phyloP scores from a whole-genome alignment of 2,113 vertebrate species.

The Atherinomorus stipes region DNA sequence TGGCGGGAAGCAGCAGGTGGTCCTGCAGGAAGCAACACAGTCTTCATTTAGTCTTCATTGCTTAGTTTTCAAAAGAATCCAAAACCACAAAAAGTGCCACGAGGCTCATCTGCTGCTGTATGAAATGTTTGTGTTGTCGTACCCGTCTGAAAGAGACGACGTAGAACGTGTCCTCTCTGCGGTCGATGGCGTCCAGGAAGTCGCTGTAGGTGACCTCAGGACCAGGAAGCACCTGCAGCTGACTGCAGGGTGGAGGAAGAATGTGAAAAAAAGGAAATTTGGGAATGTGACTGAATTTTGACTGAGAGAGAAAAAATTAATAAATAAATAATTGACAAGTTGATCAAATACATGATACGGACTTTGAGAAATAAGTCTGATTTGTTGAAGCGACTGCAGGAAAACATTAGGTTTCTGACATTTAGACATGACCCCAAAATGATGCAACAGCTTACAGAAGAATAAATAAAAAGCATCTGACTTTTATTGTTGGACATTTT shows the following conservation, averaged over 20 bases:
- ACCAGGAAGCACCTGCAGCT: conserved; percentile 89
- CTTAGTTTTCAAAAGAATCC: background rate
- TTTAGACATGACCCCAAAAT: too few relatives aligned
- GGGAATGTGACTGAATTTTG: background rate
- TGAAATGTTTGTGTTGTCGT: background rate
- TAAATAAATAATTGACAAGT: too few relatives aligned
- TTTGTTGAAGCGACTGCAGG: background rate
- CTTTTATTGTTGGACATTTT: too few relatives aligned
- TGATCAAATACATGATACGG: background rate
- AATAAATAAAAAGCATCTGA: too few relatives aligned
- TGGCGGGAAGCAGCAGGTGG: conserved; percentile 90
- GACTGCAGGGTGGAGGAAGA: conserved; percentile 69
- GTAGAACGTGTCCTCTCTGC: conserved; percentile 92
- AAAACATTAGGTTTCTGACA: too few relatives aligned
- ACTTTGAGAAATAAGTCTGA: background rate
- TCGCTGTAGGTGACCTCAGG: conserved; percentile 88
- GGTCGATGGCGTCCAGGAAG: conserved; percentile 92
- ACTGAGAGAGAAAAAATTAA: background rate
- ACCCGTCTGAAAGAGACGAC: conserved; percentile 93
- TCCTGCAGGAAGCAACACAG: conserved; percentile 77
- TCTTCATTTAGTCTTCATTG: background rate
- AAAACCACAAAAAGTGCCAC: background rate
- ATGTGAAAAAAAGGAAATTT: background rate
- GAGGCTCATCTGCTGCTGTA: too few relatives aligned
- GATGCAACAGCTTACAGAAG: too few relatives aligned